Evolutionary conservation across 2,888 invertebrate genomes (phyloP).

Genomic region (Sicus ferrugineus): DNA sequence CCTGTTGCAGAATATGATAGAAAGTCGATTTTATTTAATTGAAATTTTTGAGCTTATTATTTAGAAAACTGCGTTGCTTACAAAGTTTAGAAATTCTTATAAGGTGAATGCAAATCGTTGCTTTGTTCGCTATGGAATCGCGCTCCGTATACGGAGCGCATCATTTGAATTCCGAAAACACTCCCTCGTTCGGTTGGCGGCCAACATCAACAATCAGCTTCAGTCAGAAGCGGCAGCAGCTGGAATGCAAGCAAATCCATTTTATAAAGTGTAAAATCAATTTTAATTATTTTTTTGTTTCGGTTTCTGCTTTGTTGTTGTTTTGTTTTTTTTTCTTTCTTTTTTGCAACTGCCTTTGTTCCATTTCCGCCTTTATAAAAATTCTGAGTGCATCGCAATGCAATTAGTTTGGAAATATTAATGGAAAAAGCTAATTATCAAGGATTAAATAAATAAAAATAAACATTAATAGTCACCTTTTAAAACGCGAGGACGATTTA

Average conservation of each 20-base stretch:
- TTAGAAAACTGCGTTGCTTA: no score
- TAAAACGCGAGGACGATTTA: no score
- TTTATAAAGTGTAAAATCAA: background rate
- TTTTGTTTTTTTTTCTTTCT: background rate
- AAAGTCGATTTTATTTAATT: no score
- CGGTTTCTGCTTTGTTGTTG: background rate
- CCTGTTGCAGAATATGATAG: no score
- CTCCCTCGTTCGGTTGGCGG: constrained; percentile 2
- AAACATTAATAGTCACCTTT: no score
- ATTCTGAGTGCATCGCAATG: background rate
- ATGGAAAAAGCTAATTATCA: no score
- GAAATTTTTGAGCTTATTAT: no score
- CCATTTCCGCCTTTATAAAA: background rate
- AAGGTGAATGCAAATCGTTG: constrained; percentile 14
- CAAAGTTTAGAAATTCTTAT: no score
- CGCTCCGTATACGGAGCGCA: constrained; percentile 6
- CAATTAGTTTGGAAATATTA: background rate
- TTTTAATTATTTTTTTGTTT: background rate
- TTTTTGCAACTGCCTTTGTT: background rate
- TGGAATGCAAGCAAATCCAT: background rate
- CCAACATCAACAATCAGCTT: no score
- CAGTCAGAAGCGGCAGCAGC: background rate
- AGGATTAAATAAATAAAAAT: no score
- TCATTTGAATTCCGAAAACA: constrained; percentile 14
- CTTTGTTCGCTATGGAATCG: background rate